phyloP scores from a whole-genome alignment of 2,888 invertebrate species.

The Ophioninae sp. region DNA sequence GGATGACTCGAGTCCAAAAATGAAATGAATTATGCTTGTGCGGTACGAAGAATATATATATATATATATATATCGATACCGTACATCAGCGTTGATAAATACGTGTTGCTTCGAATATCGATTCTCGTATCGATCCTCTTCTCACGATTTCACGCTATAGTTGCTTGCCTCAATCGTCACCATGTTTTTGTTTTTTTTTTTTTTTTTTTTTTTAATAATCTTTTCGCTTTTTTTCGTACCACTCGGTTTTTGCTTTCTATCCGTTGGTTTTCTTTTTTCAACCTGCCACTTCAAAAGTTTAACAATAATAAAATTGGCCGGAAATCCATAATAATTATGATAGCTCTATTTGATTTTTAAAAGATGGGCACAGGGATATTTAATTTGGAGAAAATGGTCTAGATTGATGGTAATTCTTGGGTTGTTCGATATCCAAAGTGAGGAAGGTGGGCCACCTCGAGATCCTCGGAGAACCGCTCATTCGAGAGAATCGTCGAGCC shows the following conservation, averaged over 20 bases:
- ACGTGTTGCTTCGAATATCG: slow-evolving; percentile 8
- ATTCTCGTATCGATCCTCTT: slow-evolving; percentile 39
- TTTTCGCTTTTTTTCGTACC: neutral
- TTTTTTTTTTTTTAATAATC: too few relatives aligned
- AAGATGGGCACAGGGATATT: too few relatives aligned
- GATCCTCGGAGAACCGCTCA: neutral
- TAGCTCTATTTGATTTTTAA: too few relatives aligned
- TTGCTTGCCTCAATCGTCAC: slow-evolving; percentile 34
- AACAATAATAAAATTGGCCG: too few relatives aligned
- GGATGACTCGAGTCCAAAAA: neutral
- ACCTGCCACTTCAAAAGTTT: too few relatives aligned
- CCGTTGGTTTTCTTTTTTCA: neutral
- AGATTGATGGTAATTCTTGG: too few relatives aligned
- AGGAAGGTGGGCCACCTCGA: too few relatives aligned
- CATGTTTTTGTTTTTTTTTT: neutral
- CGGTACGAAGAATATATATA: neutral
- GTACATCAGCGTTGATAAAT: slow-evolving; percentile 12
- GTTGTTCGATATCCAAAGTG: too few relatives aligned
- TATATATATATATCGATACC: neutral
- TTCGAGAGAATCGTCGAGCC: slow-evolving; percentile 66
- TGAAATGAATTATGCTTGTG: neutral
- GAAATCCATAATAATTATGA: too few relatives aligned
- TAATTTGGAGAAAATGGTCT: too few relatives aligned
- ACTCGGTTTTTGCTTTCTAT: slow-evolving; percentile 1
- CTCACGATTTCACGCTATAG: slow-evolving; percentile 48